Conservation (phyloP, 2,113 vertebrate species). For the Phoenicopterus ruber region DNA sequence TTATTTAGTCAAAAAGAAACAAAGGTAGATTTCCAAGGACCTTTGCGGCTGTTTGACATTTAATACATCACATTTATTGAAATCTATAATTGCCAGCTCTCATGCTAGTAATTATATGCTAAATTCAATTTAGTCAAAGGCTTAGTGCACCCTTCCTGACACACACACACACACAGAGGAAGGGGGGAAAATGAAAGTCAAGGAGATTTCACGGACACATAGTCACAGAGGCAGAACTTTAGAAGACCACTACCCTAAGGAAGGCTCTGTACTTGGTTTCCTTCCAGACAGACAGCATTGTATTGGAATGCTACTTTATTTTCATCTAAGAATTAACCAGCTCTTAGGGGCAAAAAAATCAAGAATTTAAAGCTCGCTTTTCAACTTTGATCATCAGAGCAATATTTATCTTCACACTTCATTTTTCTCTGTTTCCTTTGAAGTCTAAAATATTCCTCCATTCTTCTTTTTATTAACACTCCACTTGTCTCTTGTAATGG, state of each 20-base stretch:
- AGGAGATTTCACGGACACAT: background rate
- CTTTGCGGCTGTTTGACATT: constrained; percentile 8
- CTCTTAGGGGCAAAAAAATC: background rate
- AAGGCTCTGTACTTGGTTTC: background rate
- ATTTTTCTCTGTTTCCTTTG: background rate
- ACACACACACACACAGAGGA: fast-evolving
- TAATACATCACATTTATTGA: background rate
- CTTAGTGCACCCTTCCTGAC: background rate
- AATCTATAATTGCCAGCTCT: background rate
- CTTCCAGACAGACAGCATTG: background rate
- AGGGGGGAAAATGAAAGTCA: background rate
- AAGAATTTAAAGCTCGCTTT: background rate
- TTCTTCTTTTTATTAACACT: background rate
- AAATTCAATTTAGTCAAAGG: constrained; percentile 6
- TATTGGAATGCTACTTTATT: background rate
- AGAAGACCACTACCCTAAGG: background rate
- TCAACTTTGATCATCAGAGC: background rate
- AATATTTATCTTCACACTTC: background rate
- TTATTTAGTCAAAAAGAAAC: background rate
- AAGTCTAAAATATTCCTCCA: background rate
- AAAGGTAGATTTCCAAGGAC: background rate
- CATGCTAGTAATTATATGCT: background rate
- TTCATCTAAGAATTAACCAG: background rate
- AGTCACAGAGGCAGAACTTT: background rate
- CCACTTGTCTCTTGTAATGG: background rate